These are phyloP conservation scores for Polietes domitor DNA, from an alignment of 2,888 invertebrate genomes.

Conservation along the genomic window DNA sequence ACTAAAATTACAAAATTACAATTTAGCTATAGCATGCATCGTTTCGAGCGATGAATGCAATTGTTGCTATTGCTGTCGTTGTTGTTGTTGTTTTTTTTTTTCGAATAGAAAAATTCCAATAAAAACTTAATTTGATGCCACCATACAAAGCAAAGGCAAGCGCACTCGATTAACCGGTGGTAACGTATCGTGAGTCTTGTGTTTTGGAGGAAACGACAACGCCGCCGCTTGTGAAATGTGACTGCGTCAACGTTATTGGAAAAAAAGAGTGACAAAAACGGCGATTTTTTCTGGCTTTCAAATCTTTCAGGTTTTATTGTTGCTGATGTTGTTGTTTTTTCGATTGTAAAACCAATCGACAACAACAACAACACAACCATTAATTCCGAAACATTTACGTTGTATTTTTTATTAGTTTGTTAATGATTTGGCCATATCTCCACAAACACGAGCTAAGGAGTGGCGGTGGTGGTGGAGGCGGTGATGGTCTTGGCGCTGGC, in stretches of 20 bases:
- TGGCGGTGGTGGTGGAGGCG: background rate
- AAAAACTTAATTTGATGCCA: slow-evolving; percentile 7
- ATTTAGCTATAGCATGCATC: slow-evolving; percentile 2
- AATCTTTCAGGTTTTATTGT: background rate
- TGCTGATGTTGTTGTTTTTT: background rate
- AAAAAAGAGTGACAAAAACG: background rate
- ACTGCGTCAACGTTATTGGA: background rate
- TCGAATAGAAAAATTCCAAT: background rate
- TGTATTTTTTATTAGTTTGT: background rate
- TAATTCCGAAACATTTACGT: slow-evolving; percentile 1
- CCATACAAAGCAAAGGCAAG: background rate
- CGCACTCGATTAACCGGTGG: background rate
- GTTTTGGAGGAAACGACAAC: too few relatives aligned
- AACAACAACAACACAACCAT: background rate
- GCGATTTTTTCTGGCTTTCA: background rate
- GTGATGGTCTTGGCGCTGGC: background rate
- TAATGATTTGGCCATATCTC: too few relatives aligned
- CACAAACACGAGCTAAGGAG: too few relatives aligned
- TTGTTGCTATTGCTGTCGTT: too few relatives aligned
- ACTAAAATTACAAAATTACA: background rate
- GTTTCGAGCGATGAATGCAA: background rate
- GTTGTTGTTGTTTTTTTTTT: background rate
- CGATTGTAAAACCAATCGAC: background rate
- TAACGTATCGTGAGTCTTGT: background rate
- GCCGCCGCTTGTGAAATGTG: background rate